phyloP scores from a whole-genome alignment of 2,888 invertebrate genomes.

The Chironomus riparius region DNA sequence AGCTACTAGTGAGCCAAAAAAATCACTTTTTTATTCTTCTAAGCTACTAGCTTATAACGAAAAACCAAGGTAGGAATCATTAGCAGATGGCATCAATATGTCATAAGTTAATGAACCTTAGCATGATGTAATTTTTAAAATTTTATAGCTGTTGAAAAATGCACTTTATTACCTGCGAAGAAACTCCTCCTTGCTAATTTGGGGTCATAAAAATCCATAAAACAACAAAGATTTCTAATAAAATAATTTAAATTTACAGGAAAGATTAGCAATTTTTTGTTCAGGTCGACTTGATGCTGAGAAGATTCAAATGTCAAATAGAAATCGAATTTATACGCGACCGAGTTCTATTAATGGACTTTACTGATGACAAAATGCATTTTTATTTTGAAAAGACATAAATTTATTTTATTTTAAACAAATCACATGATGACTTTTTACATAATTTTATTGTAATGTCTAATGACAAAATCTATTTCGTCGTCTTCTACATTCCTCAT shows the following conservation, averaged over 20 bases:
- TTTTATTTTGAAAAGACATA: not conserved
- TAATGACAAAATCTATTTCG: not conserved
- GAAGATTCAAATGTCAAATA: slow-evolving; percentile 46
- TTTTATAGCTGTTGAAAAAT: no score
- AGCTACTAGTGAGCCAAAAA: no score
- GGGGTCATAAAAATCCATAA: no score
- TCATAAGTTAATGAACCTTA: not conserved
- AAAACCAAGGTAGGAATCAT: no score
- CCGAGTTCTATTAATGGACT: slow-evolving; percentile 40
- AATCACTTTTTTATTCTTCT: no score
- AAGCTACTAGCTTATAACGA: no score
- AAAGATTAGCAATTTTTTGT: slow-evolving; percentile 53
- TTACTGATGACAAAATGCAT: slow-evolving; percentile 33
- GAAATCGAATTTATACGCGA: slow-evolving; percentile 38
- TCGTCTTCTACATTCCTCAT: no score
- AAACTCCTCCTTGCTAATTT: no score
- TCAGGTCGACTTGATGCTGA: slow-evolving; percentile 58
- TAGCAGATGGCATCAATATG: no score
- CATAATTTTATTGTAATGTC: not conserved
- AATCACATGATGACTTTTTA: slow-evolving; percentile 3
- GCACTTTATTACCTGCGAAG: no score
- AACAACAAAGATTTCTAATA: not conserved
- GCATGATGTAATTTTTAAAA: not conserved
- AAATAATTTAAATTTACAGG: slow-evolving; percentile 41
- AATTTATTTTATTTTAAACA: not conserved